A percentile compares a stretch with the other conserved stretches of the same genome.
Conservation (phyloP, 2,113 vertebrate genomes). For the Procavia capensis region DNA sequence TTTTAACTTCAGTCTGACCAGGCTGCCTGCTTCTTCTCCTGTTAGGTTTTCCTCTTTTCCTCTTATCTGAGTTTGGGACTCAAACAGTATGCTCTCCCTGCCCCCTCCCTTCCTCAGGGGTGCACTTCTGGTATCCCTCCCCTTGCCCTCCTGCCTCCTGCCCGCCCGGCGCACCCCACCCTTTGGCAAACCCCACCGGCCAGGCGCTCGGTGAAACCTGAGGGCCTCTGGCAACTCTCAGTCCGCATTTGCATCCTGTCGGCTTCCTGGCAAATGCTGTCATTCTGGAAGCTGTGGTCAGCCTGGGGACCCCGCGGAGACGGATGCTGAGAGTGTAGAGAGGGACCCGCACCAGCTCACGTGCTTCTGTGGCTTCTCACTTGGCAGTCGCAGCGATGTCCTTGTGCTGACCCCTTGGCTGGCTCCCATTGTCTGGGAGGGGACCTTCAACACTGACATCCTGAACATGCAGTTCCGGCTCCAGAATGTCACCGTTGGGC, state of each 20-base stretch:
- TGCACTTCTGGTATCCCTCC: neutral
- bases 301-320: too few species aligned
- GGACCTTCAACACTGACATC: slow-evolving; percentile 62
- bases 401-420: slow-evolving; percentile 66
- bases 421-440: slow-evolving; percentile 74
- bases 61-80: neutral
- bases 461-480: slow-evolving; percentile 52
- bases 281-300: neutral
- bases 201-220: rapidly evolving
- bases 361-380: too few species aligned
- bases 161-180: rapidly evolving
- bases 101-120: neutral
- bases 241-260: neutral
- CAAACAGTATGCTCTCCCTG: neutral
- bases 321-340: neutral
- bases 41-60: rapidly evolving
- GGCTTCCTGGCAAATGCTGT: neutral
- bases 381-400: too few species aligned
- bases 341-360: neutral
- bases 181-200: too few species aligned
- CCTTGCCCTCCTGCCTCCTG: neutral
- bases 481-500: slow-evolving; percentile 18
- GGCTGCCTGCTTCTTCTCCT: neutral
- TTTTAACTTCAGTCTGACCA: rapidly evolving
- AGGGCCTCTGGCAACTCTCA: rapidly evolving